Base-by-base conservation (phyloP, 2,113 vertebrate species). In the Sander lucioperca region DNA sequence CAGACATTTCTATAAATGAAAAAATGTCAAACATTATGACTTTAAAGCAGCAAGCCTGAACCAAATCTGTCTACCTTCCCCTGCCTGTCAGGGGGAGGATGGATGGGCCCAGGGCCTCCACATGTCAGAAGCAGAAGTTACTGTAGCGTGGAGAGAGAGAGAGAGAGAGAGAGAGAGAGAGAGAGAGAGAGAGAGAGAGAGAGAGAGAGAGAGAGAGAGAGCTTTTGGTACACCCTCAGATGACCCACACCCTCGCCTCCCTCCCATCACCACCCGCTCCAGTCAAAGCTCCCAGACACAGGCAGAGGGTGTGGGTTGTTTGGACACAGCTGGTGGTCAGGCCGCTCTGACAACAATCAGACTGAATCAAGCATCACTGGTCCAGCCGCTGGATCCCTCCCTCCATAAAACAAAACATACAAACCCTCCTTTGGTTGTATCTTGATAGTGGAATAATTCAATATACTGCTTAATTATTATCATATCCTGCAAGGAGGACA, bases 311-410 rank as follows among this genome's bases (percentile, higher is more conserved):
- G 84, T 86, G 62, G 80, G 62, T 36, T 74, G 81, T 80, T 84
- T 87, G 89, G 82, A 91, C 83, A 84, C 90, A 93, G 91, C 85
- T 88, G 88, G 80, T 63, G 75, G 88, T 84, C 86, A 84, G 63
- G 66, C 84, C 15, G 9, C 67, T 85, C 67, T 16, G 58, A 86
- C 47, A 77, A 67, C 74, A 69, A 87, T 68, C 69, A 62, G 67
- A 72, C 30, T 63, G 76, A 80, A 71, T 78, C 16, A 48, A 64
- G 30, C 67, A 71, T 73, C 61, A 39, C 57, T 8, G 63, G 53
- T 75, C 51, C 57, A 51, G 25, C 56, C 9, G 9, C 43, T 74
- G 61, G 48, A 66, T 62, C 36, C 54, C 61, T 81, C 51, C 66
- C 21, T 65, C 18, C 21, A 45, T 15, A 69, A 83, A 75, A 70